Percentiles rank a stretch among this genome's conserved stretches.
Evolutionary conservation across 2,888 invertebrate genomes (phyloP).

Genomic region (Acanthacorydalis orientalis): DNA sequence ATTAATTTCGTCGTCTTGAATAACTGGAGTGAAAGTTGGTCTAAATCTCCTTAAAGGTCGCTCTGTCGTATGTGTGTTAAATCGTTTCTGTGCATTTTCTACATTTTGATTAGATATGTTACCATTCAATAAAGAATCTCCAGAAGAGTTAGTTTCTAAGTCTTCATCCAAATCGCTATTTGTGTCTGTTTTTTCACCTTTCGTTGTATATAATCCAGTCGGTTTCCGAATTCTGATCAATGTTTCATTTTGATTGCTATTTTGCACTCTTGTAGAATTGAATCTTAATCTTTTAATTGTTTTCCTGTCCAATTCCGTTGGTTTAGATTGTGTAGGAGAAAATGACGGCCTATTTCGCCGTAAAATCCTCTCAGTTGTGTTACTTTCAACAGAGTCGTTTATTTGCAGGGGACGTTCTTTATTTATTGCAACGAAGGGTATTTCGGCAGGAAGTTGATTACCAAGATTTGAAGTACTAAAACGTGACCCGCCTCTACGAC

Average conservation of each 20-base stretch:
- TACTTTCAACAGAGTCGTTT: background rate
- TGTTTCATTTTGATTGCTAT: background rate
- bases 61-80: conserved; percentile 7
- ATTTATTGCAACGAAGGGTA: background rate
- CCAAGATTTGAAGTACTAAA: background rate
- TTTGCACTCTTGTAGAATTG: background rate
- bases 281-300: too few species aligned
- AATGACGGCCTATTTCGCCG: background rate
- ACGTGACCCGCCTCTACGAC: background rate
- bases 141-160: background rate
- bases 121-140: background rate
- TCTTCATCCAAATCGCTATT: background rate
- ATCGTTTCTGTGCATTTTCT: background rate
- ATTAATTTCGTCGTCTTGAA: background rate
- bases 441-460: conserved; percentile 1
- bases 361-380: background rate
- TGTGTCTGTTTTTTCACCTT: background rate
- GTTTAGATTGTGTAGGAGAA: background rate
- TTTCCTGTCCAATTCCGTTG: background rate
- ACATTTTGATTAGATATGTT: background rate
- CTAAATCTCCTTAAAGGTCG: conserved; percentile 19
- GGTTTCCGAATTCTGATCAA: background rate
- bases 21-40: conserved; percentile 17
- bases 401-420: background rate
- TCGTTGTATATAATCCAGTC: too few species aligned